Percentiles rank a stretch among this genome's conserved stretches.
phyloP scores from a whole-genome alignment of 1,140 invertebrate species.

The Drosophila funebris region DNA sequence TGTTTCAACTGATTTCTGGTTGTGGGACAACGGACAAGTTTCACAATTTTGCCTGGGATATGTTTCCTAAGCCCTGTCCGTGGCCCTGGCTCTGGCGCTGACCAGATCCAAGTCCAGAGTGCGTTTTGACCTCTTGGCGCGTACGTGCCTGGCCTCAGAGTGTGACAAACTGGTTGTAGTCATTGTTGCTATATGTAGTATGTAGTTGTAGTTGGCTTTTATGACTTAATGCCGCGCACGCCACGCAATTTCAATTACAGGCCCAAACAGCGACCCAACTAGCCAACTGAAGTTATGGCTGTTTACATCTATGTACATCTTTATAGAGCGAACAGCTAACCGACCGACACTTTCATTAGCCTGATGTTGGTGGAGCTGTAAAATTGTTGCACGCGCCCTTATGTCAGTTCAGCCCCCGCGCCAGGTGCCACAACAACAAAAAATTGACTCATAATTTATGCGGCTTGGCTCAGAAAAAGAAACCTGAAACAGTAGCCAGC shows the following conservation, averaged over 20 bases:
- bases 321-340: neutral
- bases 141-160: slow-evolving; percentile 82
- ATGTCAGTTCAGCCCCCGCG: slow-evolving; percentile 7
- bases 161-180: slow-evolving; percentile 79
- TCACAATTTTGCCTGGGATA: slow-evolving; percentile 54
- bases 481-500: slow-evolving; percentile 15
- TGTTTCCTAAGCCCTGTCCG: slow-evolving; percentile 13
- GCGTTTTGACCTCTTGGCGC: slow-evolving; percentile 79
- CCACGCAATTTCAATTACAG: slow-evolving; percentile 79
- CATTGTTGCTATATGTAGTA: slow-evolving; percentile 8
- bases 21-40: slow-evolving; percentile 53
- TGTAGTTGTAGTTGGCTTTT: slow-evolving; percentile 64
- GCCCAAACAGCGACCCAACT: slow-evolving; percentile 27
- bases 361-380: slow-evolving; percentile 12
- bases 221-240: slow-evolving; percentile 79
- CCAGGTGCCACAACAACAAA: slow-evolving; percentile 57
- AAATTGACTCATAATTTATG: slow-evolving; percentile 68
- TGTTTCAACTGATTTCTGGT: neutral
- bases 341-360: slow-evolving; percentile 61
- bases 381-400: slow-evolving; percentile 58
- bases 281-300: slow-evolving; percentile 8
- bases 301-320: slow-evolving; percentile 45
- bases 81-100: slow-evolving; percentile 16
- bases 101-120: slow-evolving; percentile 51
- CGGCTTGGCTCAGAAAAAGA: slow-evolving; percentile 7